Base-by-base conservation (phyloP, 2,888 invertebrate species). In the Drosophila borborema region DNA sequence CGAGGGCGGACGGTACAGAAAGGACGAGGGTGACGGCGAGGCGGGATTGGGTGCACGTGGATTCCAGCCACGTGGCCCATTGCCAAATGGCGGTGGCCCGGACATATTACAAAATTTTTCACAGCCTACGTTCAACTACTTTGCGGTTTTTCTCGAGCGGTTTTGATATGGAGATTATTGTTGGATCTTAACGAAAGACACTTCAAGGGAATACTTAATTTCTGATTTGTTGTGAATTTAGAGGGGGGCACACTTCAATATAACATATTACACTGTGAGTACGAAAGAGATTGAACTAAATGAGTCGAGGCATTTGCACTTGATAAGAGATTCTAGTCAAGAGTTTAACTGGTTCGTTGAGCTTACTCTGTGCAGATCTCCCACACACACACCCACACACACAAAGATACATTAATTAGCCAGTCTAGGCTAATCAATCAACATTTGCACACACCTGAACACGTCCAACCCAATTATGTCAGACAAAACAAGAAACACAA, bases 1-100 rank as follows among this genome's bases (percentile, higher is more conserved):
- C 43, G 96, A 96, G 16, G 96, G 95, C 40, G 96, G 95, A 41
- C 96, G 95, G 92, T 95, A 96, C 87, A 95, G 95, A 76, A 95
- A 94, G 3, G 94, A 94, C 48, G 95, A 94, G 58, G 95, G 95
- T 90, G 94, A 93, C 34, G 92, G 90, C 10, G 92, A 90, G 72
- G 91, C 82, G 60, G 92, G 85, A 82, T 92, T 92, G 38, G 80
- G 90, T 41, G 83, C 87, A 70, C 92, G 91, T 65, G 92, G 91
- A 83, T 92, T 92, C 92, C 92, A 92, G 87, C 93, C 91, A 89
- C 92, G 91, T 80, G 93, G 91, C 40, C 92, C 92, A 71, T 90
- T 90, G 78, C 91, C 91, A 73, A 90, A 91, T 41, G 90, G 90
- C 78, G 87, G 77, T 78, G 85, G 90, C 77, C 92, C 93, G 74